Evolutionary conservation across 2,888 invertebrate genomes (phyloP).

Genomic region (Pomacea canaliculata): DNA sequence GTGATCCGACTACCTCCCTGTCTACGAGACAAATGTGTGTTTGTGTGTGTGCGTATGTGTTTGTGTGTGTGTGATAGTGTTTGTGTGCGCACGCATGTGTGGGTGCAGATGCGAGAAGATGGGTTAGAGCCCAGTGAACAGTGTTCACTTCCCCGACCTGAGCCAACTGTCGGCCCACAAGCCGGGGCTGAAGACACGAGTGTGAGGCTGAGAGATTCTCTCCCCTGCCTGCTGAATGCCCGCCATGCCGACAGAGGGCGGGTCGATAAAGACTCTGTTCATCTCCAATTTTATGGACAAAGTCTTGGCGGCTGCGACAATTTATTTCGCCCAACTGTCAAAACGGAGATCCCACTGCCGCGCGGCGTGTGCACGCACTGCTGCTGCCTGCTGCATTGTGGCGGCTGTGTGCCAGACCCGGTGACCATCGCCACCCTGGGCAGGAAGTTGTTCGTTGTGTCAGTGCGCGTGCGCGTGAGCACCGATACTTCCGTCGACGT

Average conservation of each 20-base stretch:
- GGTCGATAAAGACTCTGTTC: background rate
- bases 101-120: too few relatives aligned
- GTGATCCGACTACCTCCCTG: too few relatives aligned
- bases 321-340: conserved; percentile 4
- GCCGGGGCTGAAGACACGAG: background rate
- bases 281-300: conserved; percentile 9
- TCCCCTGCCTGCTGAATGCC: background rate
- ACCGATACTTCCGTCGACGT: too few relatives aligned
- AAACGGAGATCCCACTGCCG: background rate
- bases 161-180: background rate
- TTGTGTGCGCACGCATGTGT: too few relatives aligned
- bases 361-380: background rate
- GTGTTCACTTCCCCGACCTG: background rate
- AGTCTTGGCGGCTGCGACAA: background rate
- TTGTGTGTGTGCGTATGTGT: too few relatives aligned
- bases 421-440: background rate
- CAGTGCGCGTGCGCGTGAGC: too few relatives aligned
- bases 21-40: too few relatives aligned
- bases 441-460: too few relatives aligned
- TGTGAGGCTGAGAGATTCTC: background rate
- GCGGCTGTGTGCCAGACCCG: background rate
- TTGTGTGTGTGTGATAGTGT: too few relatives aligned
- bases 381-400: too few relatives aligned
- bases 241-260: background rate
- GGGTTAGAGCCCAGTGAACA: background rate